Conservation (phyloP, 2,888 invertebrate species). For the Drosophila bunnanda region DNA sequence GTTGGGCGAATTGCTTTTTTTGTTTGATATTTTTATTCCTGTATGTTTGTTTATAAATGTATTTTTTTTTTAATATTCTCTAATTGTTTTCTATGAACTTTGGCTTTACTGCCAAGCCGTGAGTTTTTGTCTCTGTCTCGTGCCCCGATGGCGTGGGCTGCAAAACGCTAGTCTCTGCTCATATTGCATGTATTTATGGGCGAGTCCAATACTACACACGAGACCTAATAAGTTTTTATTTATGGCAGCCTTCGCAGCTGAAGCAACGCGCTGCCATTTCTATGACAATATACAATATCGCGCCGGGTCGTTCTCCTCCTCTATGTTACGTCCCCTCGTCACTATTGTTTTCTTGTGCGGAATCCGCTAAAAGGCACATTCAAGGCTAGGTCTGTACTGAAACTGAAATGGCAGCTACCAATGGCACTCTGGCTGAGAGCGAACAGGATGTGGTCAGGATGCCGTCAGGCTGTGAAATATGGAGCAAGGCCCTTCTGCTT, state of each 20-base stretch:
- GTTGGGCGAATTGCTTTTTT: constrained; percentile 75
- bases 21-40: background rate
- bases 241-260: constrained; percentile 53
- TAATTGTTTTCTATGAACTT: constrained; percentile 19
- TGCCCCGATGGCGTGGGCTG: constrained; percentile 2
- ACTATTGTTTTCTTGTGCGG: constrained; percentile 35
- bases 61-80: constrained; percentile 1
- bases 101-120: background rate
- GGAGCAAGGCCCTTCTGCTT: constrained; percentile 53
- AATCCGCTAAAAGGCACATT: constrained; percentile 62
- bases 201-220: constrained; percentile 20
- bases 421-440: constrained; percentile 34
- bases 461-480: constrained; percentile 20
- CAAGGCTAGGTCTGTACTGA: constrained; percentile 55
- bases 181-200: constrained; percentile 19
- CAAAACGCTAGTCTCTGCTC: background rate
- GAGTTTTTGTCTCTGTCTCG: background rate
- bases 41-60: background rate
- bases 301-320: background rate
- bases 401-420: constrained; percentile 40
- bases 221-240: constrained; percentile 67
- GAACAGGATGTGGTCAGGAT: constrained; percentile 35
- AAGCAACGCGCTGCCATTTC: constrained; percentile 46
- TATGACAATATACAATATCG: constrained; percentile 62
- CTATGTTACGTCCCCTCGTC: constrained; percentile 7